Conservation (phyloP, 35 echinoderm and acorn worm species). For the Ophioderma brevispina region DNA sequence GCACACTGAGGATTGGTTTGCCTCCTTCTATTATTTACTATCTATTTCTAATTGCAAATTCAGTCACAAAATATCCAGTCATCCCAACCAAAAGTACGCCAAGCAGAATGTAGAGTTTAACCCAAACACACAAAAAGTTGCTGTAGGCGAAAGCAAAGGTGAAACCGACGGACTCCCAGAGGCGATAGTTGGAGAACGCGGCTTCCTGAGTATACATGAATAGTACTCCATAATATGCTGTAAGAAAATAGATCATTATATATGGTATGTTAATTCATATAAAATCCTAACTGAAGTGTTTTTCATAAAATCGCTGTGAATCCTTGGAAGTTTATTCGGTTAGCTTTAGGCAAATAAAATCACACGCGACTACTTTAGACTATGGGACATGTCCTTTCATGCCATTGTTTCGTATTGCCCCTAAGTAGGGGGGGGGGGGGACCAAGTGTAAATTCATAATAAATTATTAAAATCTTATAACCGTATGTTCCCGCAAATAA, state of each 20-base stretch:
- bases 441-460: too few species aligned
- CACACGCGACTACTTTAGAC: background rate
- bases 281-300: background rate
- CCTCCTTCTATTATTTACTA: too few species aligned
- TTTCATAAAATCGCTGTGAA: too few species aligned
- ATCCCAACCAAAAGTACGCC: background rate
- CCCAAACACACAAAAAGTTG: too few species aligned
- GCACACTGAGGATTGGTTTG: too few species aligned
- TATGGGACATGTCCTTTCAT: too few species aligned
- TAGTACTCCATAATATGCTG: conserved; percentile 68
- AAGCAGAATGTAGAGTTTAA: background rate
- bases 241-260: background rate
- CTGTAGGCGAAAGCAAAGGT: conserved; percentile 87
- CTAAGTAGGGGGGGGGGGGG: too few species aligned
- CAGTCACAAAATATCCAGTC: background rate
- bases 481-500: too few species aligned
- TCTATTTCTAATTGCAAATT: background rate
- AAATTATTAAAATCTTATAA: too few species aligned
- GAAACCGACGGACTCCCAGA: conserved; percentile 93
- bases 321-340: background rate
- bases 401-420: too few species aligned
- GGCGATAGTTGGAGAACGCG: conserved; percentile 88
- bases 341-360: background rate
- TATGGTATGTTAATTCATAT: background rate
- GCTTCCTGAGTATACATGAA: conserved; percentile 69